These are phyloP conservation scores for Alectoris magna DNA, from an alignment of 2,797 vertebrate species.

Conservation along the genomic window DNA sequence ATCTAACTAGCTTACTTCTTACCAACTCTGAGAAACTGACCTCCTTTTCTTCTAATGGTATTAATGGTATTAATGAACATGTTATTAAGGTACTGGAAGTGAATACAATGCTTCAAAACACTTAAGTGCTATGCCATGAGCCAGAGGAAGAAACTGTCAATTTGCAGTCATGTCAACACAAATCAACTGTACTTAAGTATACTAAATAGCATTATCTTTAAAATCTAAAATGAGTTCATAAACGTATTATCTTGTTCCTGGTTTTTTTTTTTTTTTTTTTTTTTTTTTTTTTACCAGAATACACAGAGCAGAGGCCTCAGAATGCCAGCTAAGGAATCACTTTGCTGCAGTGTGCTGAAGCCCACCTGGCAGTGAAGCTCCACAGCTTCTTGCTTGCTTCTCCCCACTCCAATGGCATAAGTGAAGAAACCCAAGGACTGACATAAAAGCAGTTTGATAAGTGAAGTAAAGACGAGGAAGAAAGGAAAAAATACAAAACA, in stretches of 20 bases:
- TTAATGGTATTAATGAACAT: not conserved
- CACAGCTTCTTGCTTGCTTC: not conserved
- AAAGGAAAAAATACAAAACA: not conserved
- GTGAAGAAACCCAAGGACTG: not conserved
- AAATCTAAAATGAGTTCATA: not conserved
- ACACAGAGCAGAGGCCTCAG: not conserved
- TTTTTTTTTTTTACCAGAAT: not conserved
- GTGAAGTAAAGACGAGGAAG: not conserved
- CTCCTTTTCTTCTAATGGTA: not conserved
- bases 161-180: not conserved
- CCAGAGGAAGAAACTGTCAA: not conserved
- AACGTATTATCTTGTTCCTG: not conserved
- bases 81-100: not conserved
- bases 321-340: not conserved
- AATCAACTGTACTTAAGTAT: not conserved
- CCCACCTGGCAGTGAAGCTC: not conserved
- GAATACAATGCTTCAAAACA: not conserved
- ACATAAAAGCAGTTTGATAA: not conserved
- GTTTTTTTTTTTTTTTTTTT: not conserved
- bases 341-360: not conserved
- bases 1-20: not conserved
- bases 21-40: not conserved
- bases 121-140: not conserved
- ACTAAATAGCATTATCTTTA: not conserved
- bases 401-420: not conserved